These are phyloP conservation scores for Holotrichia oblita DNA, from an alignment of 1,140 invertebrate genomes.

Conservation along the genomic window DNA sequence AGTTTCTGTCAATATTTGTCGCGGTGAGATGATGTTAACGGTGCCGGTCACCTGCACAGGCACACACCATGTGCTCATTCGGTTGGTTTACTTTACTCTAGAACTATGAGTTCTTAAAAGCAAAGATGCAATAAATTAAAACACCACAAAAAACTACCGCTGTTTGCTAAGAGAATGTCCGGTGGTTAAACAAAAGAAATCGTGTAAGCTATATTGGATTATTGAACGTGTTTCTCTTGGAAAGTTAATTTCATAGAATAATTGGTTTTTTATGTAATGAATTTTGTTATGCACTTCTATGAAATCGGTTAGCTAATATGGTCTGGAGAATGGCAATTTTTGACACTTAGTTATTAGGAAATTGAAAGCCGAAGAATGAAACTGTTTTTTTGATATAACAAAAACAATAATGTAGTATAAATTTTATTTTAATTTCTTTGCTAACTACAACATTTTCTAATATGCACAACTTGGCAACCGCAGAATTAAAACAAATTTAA, in stretches of 20 bases:
- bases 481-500: too few species aligned
- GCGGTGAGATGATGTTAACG: background rate
- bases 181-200: background rate
- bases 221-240: background rate
- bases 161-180: background rate
- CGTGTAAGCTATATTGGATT: background rate
- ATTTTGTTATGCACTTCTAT: background rate
- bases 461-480: too few species aligned
- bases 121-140: background rate
- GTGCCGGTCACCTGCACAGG: background rate
- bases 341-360: background rate
- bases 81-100: background rate
- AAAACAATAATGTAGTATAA: background rate
- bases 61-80: background rate
- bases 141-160: background rate
- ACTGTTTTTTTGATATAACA: background rate
- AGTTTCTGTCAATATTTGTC: conserved; percentile 1
- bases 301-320: background rate
- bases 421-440: too few species aligned
- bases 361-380: too few species aligned
- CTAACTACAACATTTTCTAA: too few species aligned
- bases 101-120: background rate
- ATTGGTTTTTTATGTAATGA: too few species aligned
- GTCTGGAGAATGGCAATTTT: background rate
- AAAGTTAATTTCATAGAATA: background rate